Evolutionary conservation across 2,797 vertebrate species (phyloP).

Genomic region (Lepidocolaptes lacrymiger): DNA sequence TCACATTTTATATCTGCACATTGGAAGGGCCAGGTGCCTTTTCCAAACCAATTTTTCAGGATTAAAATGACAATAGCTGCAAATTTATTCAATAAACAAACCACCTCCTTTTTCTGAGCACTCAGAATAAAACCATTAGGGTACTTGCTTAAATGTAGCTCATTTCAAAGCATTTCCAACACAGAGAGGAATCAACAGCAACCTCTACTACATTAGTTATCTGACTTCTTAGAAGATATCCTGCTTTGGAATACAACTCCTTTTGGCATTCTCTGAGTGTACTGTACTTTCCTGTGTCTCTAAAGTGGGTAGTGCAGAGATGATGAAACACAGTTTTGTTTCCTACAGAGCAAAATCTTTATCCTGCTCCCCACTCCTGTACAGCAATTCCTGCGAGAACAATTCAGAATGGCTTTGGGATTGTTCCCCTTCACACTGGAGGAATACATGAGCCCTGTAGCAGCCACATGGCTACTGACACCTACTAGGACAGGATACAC

Average conservation of each 20-base stretch:
- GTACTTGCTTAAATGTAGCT: not conserved
- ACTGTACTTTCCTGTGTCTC: not conserved
- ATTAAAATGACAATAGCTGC: constrained; percentile 19
- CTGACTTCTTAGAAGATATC: constrained; percentile 9
- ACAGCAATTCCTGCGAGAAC: not conserved
- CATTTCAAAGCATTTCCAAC: constrained; percentile 13
- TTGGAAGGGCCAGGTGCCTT: not conserved
- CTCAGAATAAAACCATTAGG: not conserved
- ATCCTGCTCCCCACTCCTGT: not conserved
- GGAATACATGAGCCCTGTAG: not conserved
- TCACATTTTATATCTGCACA: not conserved
- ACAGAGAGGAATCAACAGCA: not conserved
- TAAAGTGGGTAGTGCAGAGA: not conserved
- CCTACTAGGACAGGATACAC: not conserved
- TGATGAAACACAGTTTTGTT: not conserved
- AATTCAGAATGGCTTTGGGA: not conserved
- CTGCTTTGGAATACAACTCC: not conserved
- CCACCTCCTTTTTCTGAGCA: not conserved
- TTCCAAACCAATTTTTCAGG: constrained; percentile 37
- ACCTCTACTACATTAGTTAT: constrained; percentile 2
- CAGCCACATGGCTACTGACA: not conserved
- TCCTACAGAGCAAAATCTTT: not conserved
- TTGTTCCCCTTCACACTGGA: not conserved
- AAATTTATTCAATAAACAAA: constrained; percentile 42
- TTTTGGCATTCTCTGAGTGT: not conserved